Evolutionary conservation across 2,888 invertebrate species (phyloP).

Genomic region (Tanypteryx hageni): DNA sequence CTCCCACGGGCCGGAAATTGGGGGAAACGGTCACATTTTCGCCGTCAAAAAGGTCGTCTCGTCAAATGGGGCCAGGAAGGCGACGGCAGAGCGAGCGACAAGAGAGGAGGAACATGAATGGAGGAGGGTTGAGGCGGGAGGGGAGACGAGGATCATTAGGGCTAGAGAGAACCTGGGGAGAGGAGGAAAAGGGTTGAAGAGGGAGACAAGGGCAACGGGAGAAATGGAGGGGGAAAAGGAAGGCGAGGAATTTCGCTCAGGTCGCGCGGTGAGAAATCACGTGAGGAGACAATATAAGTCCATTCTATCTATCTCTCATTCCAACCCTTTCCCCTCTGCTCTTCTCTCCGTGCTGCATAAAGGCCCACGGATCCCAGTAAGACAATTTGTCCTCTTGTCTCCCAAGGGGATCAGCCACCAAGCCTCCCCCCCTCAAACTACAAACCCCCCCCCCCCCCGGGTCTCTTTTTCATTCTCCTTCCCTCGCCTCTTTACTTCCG

Average conservation of each 20-base stretch:
- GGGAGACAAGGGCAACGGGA: not conserved
- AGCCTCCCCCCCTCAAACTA: no score
- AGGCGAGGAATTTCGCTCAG: no score
- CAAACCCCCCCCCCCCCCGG: no score
- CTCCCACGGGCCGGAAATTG: not conserved
- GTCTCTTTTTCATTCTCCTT: no score
- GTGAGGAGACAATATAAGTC: no score
- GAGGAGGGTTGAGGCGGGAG: not conserved
- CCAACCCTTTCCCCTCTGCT: not conserved
- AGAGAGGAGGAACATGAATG: not conserved
- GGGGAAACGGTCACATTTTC: not conserved
- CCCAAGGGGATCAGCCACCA: no score
- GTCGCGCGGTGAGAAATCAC: no score
- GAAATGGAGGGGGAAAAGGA: not conserved
- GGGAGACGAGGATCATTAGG: not conserved
- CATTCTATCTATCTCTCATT: not conserved
- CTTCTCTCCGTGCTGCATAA: not conserved
- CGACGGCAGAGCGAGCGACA: not conserved
- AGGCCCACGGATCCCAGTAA: no score
- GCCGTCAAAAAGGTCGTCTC: not conserved
- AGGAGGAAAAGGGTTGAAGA: not conserved
- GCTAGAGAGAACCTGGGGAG: not conserved
- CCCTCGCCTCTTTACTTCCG: no score
- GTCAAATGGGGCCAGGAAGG: no score
- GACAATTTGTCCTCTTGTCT: no score